A percentile compares a stretch with the other conserved stretches of the same genome.
Evolutionary conservation across 2,113 vertebrate species (phyloP).

Genomic region (Empidonax alnorum): DNA sequence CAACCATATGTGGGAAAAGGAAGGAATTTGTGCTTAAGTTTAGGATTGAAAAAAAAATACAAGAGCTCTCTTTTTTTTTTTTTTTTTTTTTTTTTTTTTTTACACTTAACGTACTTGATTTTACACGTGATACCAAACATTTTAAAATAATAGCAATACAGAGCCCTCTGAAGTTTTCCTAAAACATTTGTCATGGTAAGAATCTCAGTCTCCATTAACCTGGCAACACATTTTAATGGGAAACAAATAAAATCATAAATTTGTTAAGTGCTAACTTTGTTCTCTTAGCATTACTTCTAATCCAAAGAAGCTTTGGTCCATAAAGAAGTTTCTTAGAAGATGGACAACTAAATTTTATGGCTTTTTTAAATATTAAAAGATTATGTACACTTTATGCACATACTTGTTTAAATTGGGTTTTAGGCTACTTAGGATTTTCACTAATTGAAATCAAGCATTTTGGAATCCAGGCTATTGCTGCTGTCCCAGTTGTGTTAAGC

Average conservation of each 20-base stretch:
- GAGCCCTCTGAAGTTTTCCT: background rate
- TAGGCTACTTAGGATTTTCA: background rate
- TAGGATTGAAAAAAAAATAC: background rate
- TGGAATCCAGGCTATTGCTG: background rate
- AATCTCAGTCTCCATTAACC: background rate
- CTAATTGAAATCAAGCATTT: background rate
- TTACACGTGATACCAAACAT: background rate
- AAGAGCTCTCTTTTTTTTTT: background rate
- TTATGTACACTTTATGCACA: background rate
- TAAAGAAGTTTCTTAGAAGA: background rate
- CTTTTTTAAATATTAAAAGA: background rate
- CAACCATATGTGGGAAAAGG: background rate
- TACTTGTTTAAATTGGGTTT: background rate
- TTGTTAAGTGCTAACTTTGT: background rate
- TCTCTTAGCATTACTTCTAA: background rate
- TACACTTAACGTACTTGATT: background rate
- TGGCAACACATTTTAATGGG: background rate
- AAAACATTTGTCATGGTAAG: background rate
- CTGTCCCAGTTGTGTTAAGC: background rate
- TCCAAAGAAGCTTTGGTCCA: background rate
- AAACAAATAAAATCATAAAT: background rate
- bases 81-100: background rate
- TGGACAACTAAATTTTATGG: background rate
- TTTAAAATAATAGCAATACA: background rate
- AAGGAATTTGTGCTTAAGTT: background rate